phyloP scores from a whole-genome alignment of 2,113 vertebrate genomes.

The Saccopteryx bilineata region DNA sequence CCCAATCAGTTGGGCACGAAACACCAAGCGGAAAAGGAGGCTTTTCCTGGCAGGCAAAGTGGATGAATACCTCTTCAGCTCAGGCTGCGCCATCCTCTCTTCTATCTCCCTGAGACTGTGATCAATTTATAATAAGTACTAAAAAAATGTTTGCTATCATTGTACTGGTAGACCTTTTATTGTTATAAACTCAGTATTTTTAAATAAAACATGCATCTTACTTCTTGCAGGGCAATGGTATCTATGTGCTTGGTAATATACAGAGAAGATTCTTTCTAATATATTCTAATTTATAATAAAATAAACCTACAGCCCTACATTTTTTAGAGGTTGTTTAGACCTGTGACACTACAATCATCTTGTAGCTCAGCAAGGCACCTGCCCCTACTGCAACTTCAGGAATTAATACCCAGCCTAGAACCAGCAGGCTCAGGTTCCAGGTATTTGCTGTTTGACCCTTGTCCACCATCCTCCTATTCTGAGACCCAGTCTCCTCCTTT shows the following conservation, averaged over 20 bases:
- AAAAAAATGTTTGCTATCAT: background rate
- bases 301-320: background rate
- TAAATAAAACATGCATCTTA: background rate
- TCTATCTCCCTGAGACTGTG: background rate
- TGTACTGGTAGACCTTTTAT: background rate
- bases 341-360: background rate
- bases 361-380: fast-evolving
- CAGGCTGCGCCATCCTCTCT: background rate
- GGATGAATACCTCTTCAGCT: background rate
- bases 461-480: background rate
- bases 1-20: too few relatives aligned
- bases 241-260: background rate
- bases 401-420: background rate
- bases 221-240: background rate
- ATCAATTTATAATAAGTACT: background rate
- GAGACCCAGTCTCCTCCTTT: background rate
- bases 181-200: background rate
- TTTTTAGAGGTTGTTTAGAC: background rate
- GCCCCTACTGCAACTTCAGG: background rate
- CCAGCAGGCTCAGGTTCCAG: background rate
- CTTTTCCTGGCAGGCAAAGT: background rate
- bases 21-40: background rate
- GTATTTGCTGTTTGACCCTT: background rate
- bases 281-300: background rate
- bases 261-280: background rate